A percentile compares a stretch with the other conserved stretches of the same genome.
phyloP scores from a whole-genome alignment of 2,797 vertebrate species.

The Acipenser transmontanus region DNA sequence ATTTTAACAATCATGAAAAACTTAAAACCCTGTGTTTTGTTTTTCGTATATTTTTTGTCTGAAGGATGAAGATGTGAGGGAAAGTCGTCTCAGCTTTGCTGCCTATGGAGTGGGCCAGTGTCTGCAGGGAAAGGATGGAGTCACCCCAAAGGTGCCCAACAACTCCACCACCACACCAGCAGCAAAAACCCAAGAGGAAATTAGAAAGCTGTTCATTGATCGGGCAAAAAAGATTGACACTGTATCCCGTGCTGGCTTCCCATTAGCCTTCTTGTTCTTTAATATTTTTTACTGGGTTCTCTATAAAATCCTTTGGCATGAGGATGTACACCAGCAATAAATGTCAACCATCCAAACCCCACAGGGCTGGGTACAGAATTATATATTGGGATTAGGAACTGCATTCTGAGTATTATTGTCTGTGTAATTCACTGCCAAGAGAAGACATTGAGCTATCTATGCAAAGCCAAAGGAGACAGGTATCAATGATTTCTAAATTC shows the following conservation, averaged over 20 bases:
- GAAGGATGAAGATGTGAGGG: slow-evolving; percentile 78
- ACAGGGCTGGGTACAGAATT: slow-evolving; percentile 7
- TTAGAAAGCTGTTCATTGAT: slow-evolving; percentile 91
- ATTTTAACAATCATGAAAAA: too few species aligned
- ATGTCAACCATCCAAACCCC: slow-evolving; percentile 13
- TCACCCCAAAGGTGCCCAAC: slow-evolving; percentile 62
- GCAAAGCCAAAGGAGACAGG: slow-evolving; percentile 20
- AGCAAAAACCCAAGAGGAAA: slow-evolving; percentile 78
- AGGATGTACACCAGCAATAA: slow-evolving; percentile 72
- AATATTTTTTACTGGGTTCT: slow-evolving; percentile 98
- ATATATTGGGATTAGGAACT: slow-evolving; percentile 2
- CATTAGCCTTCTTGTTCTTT: slow-evolving; percentile 92
- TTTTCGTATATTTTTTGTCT: slow-evolving; percentile 11
- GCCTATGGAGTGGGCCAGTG: slow-evolving; percentile 68
- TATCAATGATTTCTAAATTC: not conserved
- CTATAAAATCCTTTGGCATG: slow-evolving; percentile 92
- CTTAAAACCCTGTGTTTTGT: too few species aligned
- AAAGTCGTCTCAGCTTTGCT: slow-evolving; percentile 72
- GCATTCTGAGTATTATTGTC: slow-evolving; percentile 1
- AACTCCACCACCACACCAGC: slow-evolving; percentile 47
- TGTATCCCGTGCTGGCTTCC: slow-evolving; percentile 88
- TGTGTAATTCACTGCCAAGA: not conserved
- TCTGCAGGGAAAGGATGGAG: slow-evolving; percentile 68
- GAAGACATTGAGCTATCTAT: slow-evolving; percentile 23
- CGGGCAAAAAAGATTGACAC: slow-evolving; percentile 97